These are phyloP conservation scores for Calliphora vomitoria DNA, from an alignment of 2,888 invertebrate species.

Conservation along the genomic window DNA sequence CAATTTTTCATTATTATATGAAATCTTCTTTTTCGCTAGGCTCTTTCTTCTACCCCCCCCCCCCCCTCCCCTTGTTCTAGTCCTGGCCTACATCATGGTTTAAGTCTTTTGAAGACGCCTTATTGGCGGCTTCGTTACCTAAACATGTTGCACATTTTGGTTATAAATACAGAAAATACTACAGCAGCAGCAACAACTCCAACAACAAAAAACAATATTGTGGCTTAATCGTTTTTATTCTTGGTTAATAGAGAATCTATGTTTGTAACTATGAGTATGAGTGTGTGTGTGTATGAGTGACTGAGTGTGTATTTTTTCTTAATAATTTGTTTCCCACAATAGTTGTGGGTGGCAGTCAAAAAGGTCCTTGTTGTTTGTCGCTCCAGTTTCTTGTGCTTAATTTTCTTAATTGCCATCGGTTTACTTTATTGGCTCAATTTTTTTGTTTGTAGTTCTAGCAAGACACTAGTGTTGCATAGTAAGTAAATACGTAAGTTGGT, in stretches of 20 bases:
- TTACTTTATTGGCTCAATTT: constrained; percentile 67
- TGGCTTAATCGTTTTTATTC: constrained; percentile 73
- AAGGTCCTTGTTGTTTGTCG: constrained; percentile 74
- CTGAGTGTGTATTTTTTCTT: constrained; percentile 59
- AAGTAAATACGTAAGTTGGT: constrained; percentile 24
- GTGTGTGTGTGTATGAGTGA: constrained; percentile 10
- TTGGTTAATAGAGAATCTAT: constrained; percentile 61
- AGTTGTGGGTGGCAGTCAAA: constrained; percentile 74
- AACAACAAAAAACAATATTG: constrained; percentile 53
- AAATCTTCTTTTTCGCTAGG: constrained; percentile 53
- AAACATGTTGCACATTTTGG: constrained; percentile 67
- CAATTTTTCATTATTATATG: constrained; percentile 73
- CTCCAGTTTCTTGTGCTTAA: constrained; percentile 73
- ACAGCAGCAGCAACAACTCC: constrained; percentile 7
- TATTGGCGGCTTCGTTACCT: constrained; percentile 73
- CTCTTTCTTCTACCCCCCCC: neutral
- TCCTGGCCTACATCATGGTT: constrained; percentile 15
- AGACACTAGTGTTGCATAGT: constrained; percentile 43
- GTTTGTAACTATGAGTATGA: constrained; percentile 19
- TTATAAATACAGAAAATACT: constrained; percentile 57
- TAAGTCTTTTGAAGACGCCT: constrained; percentile 69
- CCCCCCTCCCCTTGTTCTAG: neutral
- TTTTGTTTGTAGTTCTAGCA: constrained; percentile 39
- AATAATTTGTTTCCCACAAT: constrained; percentile 74
- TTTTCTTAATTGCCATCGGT: constrained; percentile 74